These are phyloP conservation scores for Apamea monoglypha DNA, from an alignment of 2,888 invertebrate genomes.

Conservation along the genomic window DNA sequence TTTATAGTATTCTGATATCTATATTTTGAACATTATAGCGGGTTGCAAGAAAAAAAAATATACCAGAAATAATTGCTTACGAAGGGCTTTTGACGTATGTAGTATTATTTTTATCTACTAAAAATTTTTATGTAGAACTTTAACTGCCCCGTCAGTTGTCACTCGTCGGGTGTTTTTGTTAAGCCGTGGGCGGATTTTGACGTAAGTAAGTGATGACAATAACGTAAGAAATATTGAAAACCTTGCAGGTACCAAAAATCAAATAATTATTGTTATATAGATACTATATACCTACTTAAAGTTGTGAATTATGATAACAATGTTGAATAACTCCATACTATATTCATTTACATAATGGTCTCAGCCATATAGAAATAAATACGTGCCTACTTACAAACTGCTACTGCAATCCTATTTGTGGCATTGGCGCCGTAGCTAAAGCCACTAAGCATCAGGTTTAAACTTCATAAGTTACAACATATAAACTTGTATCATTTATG, in stretches of 20 bases:
- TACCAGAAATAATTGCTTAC: too few species aligned
- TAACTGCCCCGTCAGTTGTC: not conserved
- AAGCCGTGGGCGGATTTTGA: not conserved
- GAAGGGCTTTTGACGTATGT: too few species aligned
- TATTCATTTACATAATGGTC: not conserved
- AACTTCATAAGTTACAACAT: conserved; percentile 29
- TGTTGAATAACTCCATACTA: too few species aligned
- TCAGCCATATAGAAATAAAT: conserved; percentile 18
- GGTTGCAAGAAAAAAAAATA: too few species aligned
- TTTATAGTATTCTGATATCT: too few species aligned
- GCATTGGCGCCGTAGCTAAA: not conserved
- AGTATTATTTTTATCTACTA: too few species aligned
- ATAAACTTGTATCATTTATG: conserved; percentile 16
- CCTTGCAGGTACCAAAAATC: not conserved
- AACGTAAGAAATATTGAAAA: not conserved
- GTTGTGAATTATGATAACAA: too few species aligned
- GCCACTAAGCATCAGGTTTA: conserved; percentile 24
- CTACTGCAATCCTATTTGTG: conserved; percentile 32
- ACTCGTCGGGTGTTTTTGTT: not conserved
- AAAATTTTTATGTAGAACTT: not conserved
- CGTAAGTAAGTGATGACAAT: not conserved
- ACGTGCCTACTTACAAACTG: conserved; percentile 28
- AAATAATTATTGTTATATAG: not conserved
- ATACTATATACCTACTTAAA: not conserved
- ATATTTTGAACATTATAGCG: too few species aligned